Evolutionary conservation across 1,140 invertebrate genomes (phyloP).

Genomic region (Sitobion miscanthi): DNA sequence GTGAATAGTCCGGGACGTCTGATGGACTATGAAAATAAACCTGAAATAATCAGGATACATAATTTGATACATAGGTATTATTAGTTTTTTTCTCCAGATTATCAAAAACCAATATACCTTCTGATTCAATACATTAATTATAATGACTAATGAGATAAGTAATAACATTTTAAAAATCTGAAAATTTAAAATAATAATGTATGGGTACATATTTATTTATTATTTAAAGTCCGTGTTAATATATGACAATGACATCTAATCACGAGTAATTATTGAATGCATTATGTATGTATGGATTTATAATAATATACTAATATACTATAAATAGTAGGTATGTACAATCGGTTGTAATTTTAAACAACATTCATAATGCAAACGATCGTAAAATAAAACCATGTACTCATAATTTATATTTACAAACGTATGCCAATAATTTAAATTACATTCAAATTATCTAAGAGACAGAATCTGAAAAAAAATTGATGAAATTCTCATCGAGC

Average conservation of each 20-base stretch:
- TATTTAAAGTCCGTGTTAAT: too few relatives aligned
- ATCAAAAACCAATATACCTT: background rate
- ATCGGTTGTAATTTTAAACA: too few relatives aligned
- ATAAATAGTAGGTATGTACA: too few relatives aligned
- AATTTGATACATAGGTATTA: too few relatives aligned
- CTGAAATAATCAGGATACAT: background rate
- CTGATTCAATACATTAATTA: background rate
- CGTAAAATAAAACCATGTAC: background rate
- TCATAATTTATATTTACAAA: background rate
- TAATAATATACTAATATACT: too few relatives aligned
- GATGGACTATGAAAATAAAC: constrained; percentile 40
- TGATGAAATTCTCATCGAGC: background rate
- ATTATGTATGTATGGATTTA: too few relatives aligned
- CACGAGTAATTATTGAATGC: too few relatives aligned
- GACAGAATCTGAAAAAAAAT: background rate
- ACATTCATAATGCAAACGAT: background rate
- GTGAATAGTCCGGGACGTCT: constrained; percentile 38
- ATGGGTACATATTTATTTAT: too few relatives aligned
- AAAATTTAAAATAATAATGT: background rate
- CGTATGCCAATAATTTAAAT: too few relatives aligned
- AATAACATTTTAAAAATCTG: background rate
- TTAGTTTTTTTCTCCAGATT: background rate
- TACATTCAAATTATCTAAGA: background rate
- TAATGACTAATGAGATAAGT: background rate
- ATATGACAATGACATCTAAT: too few relatives aligned